Base-by-base conservation (phyloP, 2,888 invertebrate genomes). In the Notodonta ziczac region DNA sequence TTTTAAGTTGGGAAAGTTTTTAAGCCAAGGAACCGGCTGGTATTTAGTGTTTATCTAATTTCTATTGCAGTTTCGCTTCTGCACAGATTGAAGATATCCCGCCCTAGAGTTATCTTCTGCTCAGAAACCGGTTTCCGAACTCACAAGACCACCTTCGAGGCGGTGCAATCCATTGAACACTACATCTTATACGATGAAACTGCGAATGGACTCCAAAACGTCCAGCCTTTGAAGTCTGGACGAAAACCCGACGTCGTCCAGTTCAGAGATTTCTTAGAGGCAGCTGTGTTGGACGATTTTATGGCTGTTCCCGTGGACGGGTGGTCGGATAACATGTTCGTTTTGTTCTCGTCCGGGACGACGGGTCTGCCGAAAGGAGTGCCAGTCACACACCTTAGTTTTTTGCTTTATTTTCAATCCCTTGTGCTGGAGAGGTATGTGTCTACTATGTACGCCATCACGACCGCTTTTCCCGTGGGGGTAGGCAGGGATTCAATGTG, bases 301-400 rank as follows among this genome's bases (percentile, higher is more conserved):
- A 1, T 60, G 5, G 63, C 76, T 0, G 62, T 64, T 0, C 67
- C 74, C 0, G 80, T 81, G 0, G 66, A 75, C 0, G 82, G 82
- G 5, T 74, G 70, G 72, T 62, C 67, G 1, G 80, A 82, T 32
- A 6, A 57, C 0, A 59, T 68, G 2, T 59, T 81, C 2, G 72
- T 81, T 7, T 24, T 79, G 2, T 81, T 63, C 61, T 81, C 83
- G 0, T 82, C 83, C 5, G 83, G 83, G 0, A 84, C 83, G 0
- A 81, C 82, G 5, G 83, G 83, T 0, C 46, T 82, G 40, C 76
- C 83, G 0, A 83, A 83, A 61, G 82, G 80, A 0, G 62, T 78
- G 0, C 80, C 77, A 0, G 57, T 74, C n/a, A 81, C 79, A 0
- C 82, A 84, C 67, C 44, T 78, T 9, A 69, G 44, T 2, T 67